phyloP scores from a whole-genome alignment of 2,797 vertebrate species.

The Eupleurogrammus muticus region DNA sequence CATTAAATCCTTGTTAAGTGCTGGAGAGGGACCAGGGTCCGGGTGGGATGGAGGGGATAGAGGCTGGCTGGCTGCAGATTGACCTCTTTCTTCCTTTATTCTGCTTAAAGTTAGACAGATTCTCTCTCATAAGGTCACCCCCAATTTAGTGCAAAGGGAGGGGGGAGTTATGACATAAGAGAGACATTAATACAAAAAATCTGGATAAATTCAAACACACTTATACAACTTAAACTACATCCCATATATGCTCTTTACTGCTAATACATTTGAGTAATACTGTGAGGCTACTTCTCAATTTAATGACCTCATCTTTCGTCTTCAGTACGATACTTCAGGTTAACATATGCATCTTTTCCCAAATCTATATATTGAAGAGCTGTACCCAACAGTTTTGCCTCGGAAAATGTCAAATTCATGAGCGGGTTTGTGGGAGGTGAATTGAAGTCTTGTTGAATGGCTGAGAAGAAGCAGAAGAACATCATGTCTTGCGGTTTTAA shows the following conservation, averaged over 20 bases:
- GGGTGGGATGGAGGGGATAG: slow-evolving; percentile 18
- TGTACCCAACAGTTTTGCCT: too few relatives aligned
- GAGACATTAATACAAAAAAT: not conserved
- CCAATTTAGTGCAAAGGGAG: not conserved
- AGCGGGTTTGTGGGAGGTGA: not conserved
- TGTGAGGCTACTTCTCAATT: too few relatives aligned
- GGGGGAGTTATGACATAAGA: not conserved
- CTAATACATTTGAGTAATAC: not conserved
- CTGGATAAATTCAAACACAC: not conserved
- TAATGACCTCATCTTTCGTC: too few relatives aligned
- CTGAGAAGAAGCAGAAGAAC: not conserved
- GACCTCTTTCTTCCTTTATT: slow-evolving; percentile 50
- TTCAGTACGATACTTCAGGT: too few relatives aligned
- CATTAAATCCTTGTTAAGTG: slow-evolving; percentile 81
- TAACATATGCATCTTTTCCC: not conserved
- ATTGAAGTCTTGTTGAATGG: not conserved
- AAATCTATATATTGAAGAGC: too few relatives aligned
- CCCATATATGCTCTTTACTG: not conserved
- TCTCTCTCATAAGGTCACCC: not conserved
- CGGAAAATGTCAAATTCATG: too few relatives aligned
- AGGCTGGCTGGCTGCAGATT: slow-evolving; percentile 29
- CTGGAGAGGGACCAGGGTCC: slow-evolving; percentile 70
- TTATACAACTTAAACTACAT: not conserved
- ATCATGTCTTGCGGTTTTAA: not conserved
- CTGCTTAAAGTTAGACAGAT: not conserved